phyloP scores from a whole-genome alignment of 30 jellyfish, hydroid and myxozoan genomes.

The Aurelia sp. region DNA sequence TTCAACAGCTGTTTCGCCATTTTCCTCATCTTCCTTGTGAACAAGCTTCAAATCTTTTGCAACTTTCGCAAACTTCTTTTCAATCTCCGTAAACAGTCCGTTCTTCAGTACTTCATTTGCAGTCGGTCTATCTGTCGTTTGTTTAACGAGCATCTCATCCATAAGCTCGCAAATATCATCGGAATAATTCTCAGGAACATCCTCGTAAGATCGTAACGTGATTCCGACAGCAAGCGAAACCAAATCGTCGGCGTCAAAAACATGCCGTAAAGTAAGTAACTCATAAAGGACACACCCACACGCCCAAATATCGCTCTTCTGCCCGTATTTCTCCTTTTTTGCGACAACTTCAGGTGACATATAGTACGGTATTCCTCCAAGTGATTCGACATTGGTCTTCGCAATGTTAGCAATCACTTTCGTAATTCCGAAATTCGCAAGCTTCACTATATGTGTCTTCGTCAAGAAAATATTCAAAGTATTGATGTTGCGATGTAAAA shows the following conservation, averaged over 20 bases:
- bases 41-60: conserved; percentile 46
- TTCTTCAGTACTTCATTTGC: conserved; percentile 55
- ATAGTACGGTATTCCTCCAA: conserved; percentile 97
- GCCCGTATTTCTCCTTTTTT: conserved; percentile 59
- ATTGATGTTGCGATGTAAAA: conserved; percentile 87
- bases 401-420: conserved; percentile 83
- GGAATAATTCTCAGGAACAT: conserved; percentile 67
- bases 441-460: conserved; percentile 78
- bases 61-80: conserved; percentile 30
- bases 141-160: conserved; percentile 65
- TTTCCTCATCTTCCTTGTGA: conserved; percentile 35
- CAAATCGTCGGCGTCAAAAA: conserved; percentile 85
- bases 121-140: conserved; percentile 55
- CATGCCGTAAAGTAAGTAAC: conserved; percentile 81
- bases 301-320: conserved; percentile 97
- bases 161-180: conserved; percentile 57
- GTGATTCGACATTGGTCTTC: conserved; percentile 58
- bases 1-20: conserved; percentile 28
- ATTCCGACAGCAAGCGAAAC: conserved; percentile 75
- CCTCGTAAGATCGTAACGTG: conserved; percentile 53
- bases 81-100: conserved; percentile 45
- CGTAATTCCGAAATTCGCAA: conserved; percentile 90
- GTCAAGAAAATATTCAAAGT: conserved; percentile 83
- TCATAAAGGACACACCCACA: conserved; percentile 97
- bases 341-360: conserved; percentile 88